Conservation (phyloP, 2,888 invertebrate species). For the Platypus cylindrus region DNA sequence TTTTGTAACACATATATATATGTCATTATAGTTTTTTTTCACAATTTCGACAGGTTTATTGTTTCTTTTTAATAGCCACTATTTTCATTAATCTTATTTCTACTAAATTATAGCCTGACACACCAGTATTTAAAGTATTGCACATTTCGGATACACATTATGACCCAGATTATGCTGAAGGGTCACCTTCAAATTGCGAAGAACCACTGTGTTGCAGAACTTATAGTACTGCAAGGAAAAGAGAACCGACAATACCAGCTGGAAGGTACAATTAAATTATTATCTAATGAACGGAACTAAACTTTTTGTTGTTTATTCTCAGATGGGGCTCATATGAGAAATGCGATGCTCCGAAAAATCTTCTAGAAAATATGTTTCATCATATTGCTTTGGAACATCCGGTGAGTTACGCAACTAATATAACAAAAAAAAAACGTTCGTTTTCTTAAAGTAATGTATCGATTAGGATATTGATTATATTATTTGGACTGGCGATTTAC, state of each 20-base stretch:
- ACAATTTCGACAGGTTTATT: no score
- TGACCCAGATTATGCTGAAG: slow-evolving; percentile 82
- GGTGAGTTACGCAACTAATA: slow-evolving; percentile 38
- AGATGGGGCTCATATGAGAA: slow-evolving; percentile 91
- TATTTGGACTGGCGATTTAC: slow-evolving; percentile 91
- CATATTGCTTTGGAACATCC: slow-evolving; percentile 74
- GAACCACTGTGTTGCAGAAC: slow-evolving; percentile 88
- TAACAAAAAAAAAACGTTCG: no score
- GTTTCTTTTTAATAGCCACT: no score
- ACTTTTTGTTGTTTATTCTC: no score
- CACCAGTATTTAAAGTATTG: slow-evolving; percentile 78
- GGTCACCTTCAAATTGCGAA: slow-evolving; percentile 80
- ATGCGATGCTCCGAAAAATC: slow-evolving; percentile 84
- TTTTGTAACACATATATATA: no score
- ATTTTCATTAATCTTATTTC: no score
- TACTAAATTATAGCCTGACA: no score
- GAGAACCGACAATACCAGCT: slow-evolving; percentile 53
- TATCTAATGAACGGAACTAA: no score
- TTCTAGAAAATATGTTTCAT: slow-evolving; percentile 81
- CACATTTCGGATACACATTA: slow-evolving; percentile 94
- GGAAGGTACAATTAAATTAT: slow-evolving; percentile 40
- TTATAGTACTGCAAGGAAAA: slow-evolving; percentile 61
- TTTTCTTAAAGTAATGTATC: not conserved
- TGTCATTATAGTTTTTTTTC: no score
- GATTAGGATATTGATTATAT: slow-evolving; percentile 80